phyloP scores from a whole-genome alignment of 2,888 invertebrate genomes.

The Sicus ferrugineus region DNA sequence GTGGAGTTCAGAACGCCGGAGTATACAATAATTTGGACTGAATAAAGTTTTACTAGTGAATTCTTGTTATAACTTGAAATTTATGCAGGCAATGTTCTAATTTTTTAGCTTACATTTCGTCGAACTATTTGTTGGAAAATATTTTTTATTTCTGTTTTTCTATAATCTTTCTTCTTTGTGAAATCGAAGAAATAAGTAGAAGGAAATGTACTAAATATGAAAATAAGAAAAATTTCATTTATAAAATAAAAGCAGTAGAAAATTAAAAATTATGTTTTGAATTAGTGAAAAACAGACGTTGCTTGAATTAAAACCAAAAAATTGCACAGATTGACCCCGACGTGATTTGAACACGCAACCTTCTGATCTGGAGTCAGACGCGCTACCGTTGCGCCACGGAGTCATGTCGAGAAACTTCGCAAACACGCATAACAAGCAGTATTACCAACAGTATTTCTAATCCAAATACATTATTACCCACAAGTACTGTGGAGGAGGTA shows the following conservation, averaged over 20 bases:
- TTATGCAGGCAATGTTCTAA: no score
- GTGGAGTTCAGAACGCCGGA: neutral
- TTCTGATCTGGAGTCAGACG: slow-evolving; percentile 62
- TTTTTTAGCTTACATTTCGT: no score
- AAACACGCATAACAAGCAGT: no score
- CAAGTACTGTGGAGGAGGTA: no score
- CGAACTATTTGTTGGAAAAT: no score
- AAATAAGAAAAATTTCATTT: neutral
- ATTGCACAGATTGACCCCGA: slow-evolving; percentile 51
- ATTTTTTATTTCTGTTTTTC: no score
- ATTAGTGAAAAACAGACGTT: slow-evolving; percentile 3
- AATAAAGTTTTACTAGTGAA: slow-evolving; percentile 10
- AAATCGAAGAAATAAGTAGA: no score
- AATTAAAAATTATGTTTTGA: neutral
- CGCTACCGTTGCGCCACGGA: slow-evolving; percentile 62
- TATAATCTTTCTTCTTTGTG: no score
- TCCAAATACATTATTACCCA: no score
- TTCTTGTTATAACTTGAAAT: no score
- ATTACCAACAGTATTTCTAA: no score
- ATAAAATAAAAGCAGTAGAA: neutral
- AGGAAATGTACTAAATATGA: neutral
- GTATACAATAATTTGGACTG: neutral
- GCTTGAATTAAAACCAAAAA: slow-evolving; percentile 1
- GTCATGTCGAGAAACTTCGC: slow-evolving; percentile 45
- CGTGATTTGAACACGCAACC: slow-evolving; percentile 61